phyloP scores from a whole-genome alignment of 2,113 vertebrate genomes.

The Scopus umbretta region DNA sequence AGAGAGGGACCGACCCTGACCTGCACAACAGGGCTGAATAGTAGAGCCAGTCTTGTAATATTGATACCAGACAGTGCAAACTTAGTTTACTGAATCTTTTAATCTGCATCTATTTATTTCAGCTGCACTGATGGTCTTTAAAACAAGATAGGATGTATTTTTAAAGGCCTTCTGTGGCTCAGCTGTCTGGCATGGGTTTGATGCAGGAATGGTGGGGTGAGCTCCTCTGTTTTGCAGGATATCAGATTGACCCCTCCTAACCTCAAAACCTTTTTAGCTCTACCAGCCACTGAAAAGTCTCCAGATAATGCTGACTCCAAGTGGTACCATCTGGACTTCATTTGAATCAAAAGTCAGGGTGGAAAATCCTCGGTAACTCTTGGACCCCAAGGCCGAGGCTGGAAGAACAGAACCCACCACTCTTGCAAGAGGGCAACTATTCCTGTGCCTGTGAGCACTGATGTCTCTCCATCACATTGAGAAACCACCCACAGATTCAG shows the following conservation, averaged over 20 bases:
- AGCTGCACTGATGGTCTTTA: background rate
- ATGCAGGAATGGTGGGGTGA: background rate
- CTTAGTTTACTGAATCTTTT: background rate
- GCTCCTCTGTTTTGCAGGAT: background rate
- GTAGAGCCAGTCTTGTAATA: background rate
- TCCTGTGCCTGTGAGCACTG: background rate
- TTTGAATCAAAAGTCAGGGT: background rate
- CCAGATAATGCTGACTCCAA: background rate
- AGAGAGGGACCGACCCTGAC: background rate
- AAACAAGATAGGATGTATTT: background rate
- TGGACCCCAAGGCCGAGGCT: background rate
- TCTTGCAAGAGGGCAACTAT: background rate
- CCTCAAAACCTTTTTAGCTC: background rate
- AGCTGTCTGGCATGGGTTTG: background rate
- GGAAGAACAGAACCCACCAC: background rate
- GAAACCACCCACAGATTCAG: slow-evolving; percentile 17
- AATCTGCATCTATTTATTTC: background rate
- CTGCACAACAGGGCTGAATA: background rate
- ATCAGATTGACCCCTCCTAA: background rate
- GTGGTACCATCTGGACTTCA: background rate
- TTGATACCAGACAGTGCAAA: background rate
- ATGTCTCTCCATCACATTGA: background rate
- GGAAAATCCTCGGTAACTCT: background rate
- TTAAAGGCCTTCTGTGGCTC: background rate
- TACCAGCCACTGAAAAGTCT: background rate